These are phyloP conservation scores for Lineus longissimus DNA, from an alignment of 1,140 invertebrate genomes.

Conservation along the genomic window DNA sequence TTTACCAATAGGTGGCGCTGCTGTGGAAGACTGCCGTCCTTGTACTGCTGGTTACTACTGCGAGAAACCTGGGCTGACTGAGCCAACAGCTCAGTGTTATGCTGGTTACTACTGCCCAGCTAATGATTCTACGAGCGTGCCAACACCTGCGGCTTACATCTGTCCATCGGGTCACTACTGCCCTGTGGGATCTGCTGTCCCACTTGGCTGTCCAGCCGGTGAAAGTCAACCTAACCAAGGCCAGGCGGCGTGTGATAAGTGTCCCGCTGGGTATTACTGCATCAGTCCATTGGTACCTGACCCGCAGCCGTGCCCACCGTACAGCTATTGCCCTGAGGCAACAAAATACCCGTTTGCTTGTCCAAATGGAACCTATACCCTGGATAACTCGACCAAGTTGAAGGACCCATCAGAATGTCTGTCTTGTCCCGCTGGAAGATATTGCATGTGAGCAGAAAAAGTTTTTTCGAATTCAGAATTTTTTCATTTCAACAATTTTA, in stretches of 20 bases:
- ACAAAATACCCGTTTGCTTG: conserved; percentile 34
- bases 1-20: conserved; percentile 29
- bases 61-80: conserved; percentile 31
- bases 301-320: conserved; percentile 33
- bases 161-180: conserved; percentile 42
- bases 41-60: conserved; percentile 47
- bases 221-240: conserved; percentile 33
- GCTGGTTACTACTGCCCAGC: conserved; percentile 47
- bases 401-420: conserved; percentile 33
- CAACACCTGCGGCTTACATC: conserved; percentile 30
- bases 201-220: conserved; percentile 30
- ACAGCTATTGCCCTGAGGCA: conserved; percentile 43
- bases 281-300: conserved; percentile 28
- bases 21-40: conserved; percentile 36
- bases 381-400: conserved; percentile 38
- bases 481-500: too few relatives aligned
- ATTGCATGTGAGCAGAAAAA: conserved; percentile 33
- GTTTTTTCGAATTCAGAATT: too few relatives aligned
- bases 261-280: conserved; percentile 44
- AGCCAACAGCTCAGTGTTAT: conserved; percentile 34
- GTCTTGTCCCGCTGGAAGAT: conserved; percentile 41
- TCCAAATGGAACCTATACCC: conserved; percentile 44
- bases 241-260: conserved; percentile 35
- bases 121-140: conserved; percentile 34
- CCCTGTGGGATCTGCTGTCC: conserved; percentile 27